These are phyloP conservation scores for Stigmatopora argus DNA, from an alignment of 2,113 vertebrate genomes.

Conservation along the genomic window DNA sequence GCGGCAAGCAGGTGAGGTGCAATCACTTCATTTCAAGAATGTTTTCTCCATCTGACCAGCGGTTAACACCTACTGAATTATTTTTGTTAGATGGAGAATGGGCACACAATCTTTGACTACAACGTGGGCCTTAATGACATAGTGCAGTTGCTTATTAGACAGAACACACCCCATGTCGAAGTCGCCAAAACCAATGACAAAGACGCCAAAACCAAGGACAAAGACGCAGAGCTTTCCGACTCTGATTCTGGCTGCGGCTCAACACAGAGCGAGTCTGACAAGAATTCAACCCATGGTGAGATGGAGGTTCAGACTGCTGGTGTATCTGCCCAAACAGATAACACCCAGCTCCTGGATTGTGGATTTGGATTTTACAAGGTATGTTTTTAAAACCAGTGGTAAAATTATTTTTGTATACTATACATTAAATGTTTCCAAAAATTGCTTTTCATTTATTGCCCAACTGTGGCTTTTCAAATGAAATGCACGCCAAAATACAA, in stretches of 20 bases:
- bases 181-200: conserved; percentile 73
- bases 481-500: not conserved
- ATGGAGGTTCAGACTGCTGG: conserved; percentile 70
- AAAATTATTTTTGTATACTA: too few relatives aligned
- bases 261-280: conserved; percentile 88
- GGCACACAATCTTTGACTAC: conserved; percentile 93
- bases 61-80: not conserved
- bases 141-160: conserved; percentile 87
- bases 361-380: conserved; percentile 87
- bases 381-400: not conserved
- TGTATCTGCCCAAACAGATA: conserved; percentile 52
- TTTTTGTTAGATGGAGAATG: conserved; percentile 84
- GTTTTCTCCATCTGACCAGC: not conserved
- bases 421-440: not conserved
- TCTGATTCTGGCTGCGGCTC: conserved; percentile 90
- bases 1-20: conserved; percentile 86
- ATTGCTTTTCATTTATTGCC: not conserved
- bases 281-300: conserved; percentile 85
- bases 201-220: conserved; percentile 48
- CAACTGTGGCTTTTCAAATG: not conserved
- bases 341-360: conserved; percentile 58
- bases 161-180: conserved; percentile 47
- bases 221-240: conserved; percentile 80
- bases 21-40: not conserved
- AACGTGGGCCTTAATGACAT: conserved; percentile 90